Evolutionary conservation across 2,888 invertebrate genomes (phyloP).

Genomic region (Plagiodera versicolora): DNA sequence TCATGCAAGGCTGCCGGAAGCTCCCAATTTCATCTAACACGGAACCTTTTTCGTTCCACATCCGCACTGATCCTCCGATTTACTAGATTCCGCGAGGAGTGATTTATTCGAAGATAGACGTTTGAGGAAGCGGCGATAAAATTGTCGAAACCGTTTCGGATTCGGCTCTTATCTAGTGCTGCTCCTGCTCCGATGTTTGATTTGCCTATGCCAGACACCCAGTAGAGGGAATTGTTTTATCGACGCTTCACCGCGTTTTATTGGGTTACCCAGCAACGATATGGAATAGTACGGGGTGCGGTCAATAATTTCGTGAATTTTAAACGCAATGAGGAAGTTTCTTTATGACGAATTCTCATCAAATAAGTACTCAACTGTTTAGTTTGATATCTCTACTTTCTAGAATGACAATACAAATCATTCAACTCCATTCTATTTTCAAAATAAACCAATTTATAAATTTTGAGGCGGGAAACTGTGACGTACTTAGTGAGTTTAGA

Average conservation of each 20-base stretch:
- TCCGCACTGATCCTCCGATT: too few relatives aligned
- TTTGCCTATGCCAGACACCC: slow-evolving; percentile 31
- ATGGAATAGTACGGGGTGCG: neutral
- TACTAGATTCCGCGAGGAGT: slow-evolving; percentile 19
- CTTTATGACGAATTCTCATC: too few relatives aligned
- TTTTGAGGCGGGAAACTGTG: too few relatives aligned
- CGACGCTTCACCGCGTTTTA: slow-evolving; percentile 26
- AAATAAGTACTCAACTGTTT: too few relatives aligned
- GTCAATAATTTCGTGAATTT: too few relatives aligned
- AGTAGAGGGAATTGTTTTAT: slow-evolving; percentile 41
- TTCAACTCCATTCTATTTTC: too few relatives aligned
- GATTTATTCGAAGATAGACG: slow-evolving; percentile 31
- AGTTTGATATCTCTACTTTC: too few relatives aligned
- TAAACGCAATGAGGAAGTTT: too few relatives aligned
- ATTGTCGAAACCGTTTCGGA: slow-evolving; percentile 28
- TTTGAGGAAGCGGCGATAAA: slow-evolving; percentile 30
- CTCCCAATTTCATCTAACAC: neutral
- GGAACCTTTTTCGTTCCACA: slow-evolving; percentile 4
- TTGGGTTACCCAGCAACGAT: slow-evolving; percentile 12
- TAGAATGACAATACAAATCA: too few relatives aligned
- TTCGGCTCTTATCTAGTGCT: slow-evolving; percentile 33
- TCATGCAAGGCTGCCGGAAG: too few relatives aligned
- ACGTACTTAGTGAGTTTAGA: too few relatives aligned
- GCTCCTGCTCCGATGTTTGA: slow-evolving; percentile 33
- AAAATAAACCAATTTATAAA: too few relatives aligned